These are phyloP conservation scores for Cydia strobilella DNA, from an alignment of 1,140 invertebrate species.

Conservation along the genomic window DNA sequence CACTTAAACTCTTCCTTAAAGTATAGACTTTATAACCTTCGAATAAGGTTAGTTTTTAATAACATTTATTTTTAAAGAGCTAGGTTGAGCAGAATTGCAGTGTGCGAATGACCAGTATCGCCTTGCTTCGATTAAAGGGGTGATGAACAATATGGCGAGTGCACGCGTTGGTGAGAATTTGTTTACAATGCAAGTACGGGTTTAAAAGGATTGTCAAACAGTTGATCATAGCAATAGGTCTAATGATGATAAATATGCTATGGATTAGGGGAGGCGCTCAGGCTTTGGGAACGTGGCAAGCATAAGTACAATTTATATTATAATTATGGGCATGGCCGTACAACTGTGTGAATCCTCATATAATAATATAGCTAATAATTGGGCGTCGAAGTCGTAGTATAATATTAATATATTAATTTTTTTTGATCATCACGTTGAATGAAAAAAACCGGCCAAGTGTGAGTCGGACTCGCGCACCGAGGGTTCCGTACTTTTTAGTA, in stretches of 20 bases:
- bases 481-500: no score
- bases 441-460: no score
- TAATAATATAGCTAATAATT: no score
- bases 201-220: constrained; percentile 19
- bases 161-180: constrained; percentile 26
- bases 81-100: neutral
- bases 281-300: neutral
- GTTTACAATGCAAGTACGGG: constrained; percentile 9
- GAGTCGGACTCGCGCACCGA: no score
- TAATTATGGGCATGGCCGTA: neutral
- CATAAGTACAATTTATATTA: neutral
- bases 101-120: constrained; percentile 13
- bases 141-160: constrained; percentile 5
- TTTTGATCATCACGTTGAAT: no score
- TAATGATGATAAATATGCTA: constrained; percentile 18
- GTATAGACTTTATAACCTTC: neutral
- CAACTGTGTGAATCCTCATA: no score
- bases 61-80: neutral
- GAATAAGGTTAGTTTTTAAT: neutral
- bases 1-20: neutral
- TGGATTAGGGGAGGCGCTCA: neutral
- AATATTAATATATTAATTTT: no score
- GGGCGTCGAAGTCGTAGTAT: no score
- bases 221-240: constrained; percentile 9
- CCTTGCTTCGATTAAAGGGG: neutral